Evolutionary conservation across 1,140 invertebrate genomes (phyloP).

Genomic region (Diachasmimorpha longicaudata): DNA sequence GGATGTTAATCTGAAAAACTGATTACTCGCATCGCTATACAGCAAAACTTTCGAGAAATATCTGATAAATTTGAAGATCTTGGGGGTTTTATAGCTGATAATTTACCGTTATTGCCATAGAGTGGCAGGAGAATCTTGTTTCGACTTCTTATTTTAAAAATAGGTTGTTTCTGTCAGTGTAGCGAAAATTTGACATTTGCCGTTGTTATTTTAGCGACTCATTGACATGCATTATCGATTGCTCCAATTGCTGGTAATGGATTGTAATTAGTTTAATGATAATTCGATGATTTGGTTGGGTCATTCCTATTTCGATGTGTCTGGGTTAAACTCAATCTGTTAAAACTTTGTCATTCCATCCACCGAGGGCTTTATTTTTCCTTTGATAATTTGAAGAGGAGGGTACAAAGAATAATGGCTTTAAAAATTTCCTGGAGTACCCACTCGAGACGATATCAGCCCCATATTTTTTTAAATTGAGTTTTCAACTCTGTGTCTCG

Average conservation of each 20-base stretch:
- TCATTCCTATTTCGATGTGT: background rate
- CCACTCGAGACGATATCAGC: background rate
- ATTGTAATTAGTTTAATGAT: background rate
- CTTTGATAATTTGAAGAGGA: background rate
- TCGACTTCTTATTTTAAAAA: background rate
- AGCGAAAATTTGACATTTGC: background rate
- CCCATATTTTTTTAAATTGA: background rate
- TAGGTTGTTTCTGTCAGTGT: background rate
- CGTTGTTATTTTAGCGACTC: background rate
- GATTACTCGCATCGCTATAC: too few species aligned
- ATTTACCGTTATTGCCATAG: too few species aligned
- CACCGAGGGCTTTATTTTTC: background rate
- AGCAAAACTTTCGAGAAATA: too few species aligned
- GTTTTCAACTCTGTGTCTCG: background rate
- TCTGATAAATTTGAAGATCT: too few species aligned
- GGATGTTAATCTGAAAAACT: too few species aligned
- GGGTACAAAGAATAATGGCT: background rate
- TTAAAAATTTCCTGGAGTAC: background rate
- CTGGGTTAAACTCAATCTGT: background rate
- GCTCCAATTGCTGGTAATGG: background rate
- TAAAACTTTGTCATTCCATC: background rate
- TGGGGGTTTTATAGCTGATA: too few species aligned
- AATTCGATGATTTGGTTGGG: background rate
- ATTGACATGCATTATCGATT: background rate
- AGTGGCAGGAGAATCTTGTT: too few species aligned